Base-by-base conservation (phyloP, 1,140 invertebrate genomes). In the Plectrocnemia conspersa region DNA sequence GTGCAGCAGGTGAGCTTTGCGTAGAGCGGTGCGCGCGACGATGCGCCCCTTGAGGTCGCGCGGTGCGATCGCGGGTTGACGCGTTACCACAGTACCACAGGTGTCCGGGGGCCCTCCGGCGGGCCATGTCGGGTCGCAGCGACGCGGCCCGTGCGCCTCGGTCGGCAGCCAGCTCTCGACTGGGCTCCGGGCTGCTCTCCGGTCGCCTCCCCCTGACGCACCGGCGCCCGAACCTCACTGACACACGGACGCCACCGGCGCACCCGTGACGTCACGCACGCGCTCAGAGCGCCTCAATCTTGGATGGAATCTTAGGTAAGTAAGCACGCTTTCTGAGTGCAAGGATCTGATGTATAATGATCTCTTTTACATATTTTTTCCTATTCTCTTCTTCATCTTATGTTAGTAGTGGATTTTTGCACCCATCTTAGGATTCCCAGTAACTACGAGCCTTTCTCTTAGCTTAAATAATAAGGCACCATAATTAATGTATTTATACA, bases 141-240 rank as follows among this genome's bases (percentile, higher is more conserved):
- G 56, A 58, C 59, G 61, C 58, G 56, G 64, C 64, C 69, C 67
- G 70, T 70, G 64, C 64, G 65, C 64, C 64, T 64, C 67, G 67
- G 63, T 63, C 66, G 69, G 65, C 59, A 65, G 63, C 64, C 61
- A 66, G 63, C 64, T 69, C 71, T 66, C 66, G 66, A 72, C 70
- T 72, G 70, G 63, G n/a, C 65, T 68, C 66, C 67, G 66, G 69
- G 68, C 64, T 64, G 54, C 63, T 58, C 56, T 61, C 65, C 64
- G 62, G 21, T 23, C 86, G 3, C 86, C 87, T 58, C 88, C 84
- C 9, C 88, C 81, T 1, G 86, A 89, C 2, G 79, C 80, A 60
- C 75, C 65, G 56, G 81, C 64, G 75, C 86, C 0, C 87, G 89
- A 1, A 86, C 86, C 87, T 58, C 88, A 84, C 9, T 88, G 81